A percentile compares a stretch with the other conserved stretches of the same genome.
Evolutionary conservation across 2,888 invertebrate genomes (phyloP).

Genomic region (Halictus ligatus): DNA sequence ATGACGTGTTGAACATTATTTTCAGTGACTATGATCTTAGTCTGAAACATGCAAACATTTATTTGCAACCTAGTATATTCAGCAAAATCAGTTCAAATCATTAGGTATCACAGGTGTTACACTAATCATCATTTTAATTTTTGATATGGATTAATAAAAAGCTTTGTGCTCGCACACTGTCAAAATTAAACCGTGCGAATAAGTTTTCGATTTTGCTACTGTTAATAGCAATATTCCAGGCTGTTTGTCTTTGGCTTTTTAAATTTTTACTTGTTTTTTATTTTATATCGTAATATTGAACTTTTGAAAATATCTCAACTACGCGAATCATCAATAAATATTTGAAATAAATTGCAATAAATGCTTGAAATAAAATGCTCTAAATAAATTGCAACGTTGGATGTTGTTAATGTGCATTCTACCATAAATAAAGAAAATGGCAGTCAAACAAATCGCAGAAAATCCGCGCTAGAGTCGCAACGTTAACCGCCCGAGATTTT

Average conservation of each 20-base stretch:
- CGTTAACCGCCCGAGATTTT: background rate
- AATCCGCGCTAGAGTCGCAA: background rate
- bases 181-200: background rate
- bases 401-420: background rate
- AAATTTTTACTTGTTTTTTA: background rate
- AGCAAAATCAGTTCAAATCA: background rate
- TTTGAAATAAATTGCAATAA: background rate
- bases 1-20: background rate
- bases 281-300: background rate
- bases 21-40: background rate
- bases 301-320: background rate
- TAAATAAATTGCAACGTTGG: no score
- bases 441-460: background rate
- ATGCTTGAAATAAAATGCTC: background rate
- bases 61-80: no score
- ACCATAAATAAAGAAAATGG: background rate
- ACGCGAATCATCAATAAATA: background rate
- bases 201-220: background rate
- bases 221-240: background rate
- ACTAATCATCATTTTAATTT: background rate
- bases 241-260: background rate
- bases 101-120: no score
- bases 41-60: no score
- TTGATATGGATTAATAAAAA: background rate
- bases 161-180: background rate